These are phyloP conservation scores for Halocynthia roretzi DNA, from an alignment of 23 tunicate genomes.

Conservation along the genomic window DNA sequence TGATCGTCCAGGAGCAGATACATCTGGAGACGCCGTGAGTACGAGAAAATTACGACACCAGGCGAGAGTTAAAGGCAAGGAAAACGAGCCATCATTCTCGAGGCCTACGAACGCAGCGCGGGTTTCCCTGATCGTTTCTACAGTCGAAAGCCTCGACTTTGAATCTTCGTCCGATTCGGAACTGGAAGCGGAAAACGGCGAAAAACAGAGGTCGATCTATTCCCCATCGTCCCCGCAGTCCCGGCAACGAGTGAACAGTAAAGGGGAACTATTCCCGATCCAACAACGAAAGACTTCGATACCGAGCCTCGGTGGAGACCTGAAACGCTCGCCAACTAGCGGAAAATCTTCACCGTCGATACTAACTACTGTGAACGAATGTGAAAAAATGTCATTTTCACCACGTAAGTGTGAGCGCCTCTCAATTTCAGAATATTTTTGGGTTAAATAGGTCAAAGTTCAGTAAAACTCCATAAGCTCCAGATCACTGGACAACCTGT, in stretches of 20 bases:
- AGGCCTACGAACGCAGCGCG: constrained; percentile 1
- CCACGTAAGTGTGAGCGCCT: background rate
- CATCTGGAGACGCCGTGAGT: background rate
- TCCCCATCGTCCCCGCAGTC: background rate
- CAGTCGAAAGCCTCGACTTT: background rate
- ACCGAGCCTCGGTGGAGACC: background rate
- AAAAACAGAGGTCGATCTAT: background rate
- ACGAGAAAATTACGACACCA: background rate
- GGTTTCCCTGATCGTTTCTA: background rate
- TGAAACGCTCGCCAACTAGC: background rate
- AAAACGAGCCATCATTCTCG: constrained; percentile 14
- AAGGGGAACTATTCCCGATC: background rate
- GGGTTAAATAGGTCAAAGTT: too few relatives aligned
- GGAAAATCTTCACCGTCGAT: constrained; percentile 1
- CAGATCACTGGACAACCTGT: too few relatives aligned
- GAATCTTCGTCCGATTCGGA: constrained; percentile 3
- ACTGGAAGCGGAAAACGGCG: background rate
- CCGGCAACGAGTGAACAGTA: background rate
- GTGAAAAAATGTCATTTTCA: background rate
- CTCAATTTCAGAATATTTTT: background rate
- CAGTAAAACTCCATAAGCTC: too few relatives aligned
- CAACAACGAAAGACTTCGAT: background rate
- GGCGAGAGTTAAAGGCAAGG: constrained; percentile 4
- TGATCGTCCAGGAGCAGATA: background rate
- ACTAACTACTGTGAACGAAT: background rate